Percentiles rank a stretch among this genome's conserved stretches.
Evolutionary conservation across 2,113 vertebrate species (phyloP).

Genomic region (western clawed frog (Xenopus tropicalis)): DNA sequence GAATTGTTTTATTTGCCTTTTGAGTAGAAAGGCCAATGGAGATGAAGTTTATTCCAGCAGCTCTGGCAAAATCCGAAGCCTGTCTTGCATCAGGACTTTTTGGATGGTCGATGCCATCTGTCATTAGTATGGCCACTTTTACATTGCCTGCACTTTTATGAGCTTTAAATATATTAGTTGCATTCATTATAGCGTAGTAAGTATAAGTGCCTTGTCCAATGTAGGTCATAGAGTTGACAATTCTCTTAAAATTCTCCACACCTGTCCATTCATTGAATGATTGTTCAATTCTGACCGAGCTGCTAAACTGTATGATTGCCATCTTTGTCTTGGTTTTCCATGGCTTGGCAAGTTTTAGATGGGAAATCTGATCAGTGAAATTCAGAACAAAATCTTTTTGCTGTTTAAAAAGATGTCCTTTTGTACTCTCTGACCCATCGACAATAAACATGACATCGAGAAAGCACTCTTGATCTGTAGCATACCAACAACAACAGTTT

Average conservation of each 20-base stretch:
- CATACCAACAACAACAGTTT: conserved; percentile 28
- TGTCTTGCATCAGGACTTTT: conserved; percentile 70
- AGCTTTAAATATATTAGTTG: conserved; percentile 69
- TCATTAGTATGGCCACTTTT: conserved; percentile 78
- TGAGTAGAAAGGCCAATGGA: conserved; percentile 70
- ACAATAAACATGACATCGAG: conserved; percentile 79
- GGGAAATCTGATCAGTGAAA: conserved; percentile 67
- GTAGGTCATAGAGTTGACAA: conserved; percentile 64
- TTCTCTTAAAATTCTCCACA: conserved; percentile 69
- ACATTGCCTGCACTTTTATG: conserved; percentile 65
- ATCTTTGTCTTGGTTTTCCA: conserved; percentile 64
- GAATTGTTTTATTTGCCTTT: conserved; percentile 66
- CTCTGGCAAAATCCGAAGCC: conserved; percentile 69
- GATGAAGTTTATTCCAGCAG: conserved; percentile 72
- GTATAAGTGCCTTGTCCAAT: conserved; percentile 86
- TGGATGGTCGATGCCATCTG: conserved; percentile 81
- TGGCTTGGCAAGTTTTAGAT: conserved; percentile 56
- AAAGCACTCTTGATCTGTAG: conserved; percentile 65
- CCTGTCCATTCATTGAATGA: conserved; percentile 73
- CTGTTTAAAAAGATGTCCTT: conserved; percentile 65
- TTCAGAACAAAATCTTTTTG: conserved; percentile 76
- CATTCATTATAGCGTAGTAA: conserved; percentile 80
- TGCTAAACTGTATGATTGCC: conserved; percentile 84
- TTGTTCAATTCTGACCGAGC: conserved; percentile 72
- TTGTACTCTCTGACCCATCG: conserved; percentile 89